Evolutionary conservation across 2,797 vertebrate genomes (phyloP), one percentile per base, ranked within the genome.

Genomic region (Cossypha polioptera): DNA sequence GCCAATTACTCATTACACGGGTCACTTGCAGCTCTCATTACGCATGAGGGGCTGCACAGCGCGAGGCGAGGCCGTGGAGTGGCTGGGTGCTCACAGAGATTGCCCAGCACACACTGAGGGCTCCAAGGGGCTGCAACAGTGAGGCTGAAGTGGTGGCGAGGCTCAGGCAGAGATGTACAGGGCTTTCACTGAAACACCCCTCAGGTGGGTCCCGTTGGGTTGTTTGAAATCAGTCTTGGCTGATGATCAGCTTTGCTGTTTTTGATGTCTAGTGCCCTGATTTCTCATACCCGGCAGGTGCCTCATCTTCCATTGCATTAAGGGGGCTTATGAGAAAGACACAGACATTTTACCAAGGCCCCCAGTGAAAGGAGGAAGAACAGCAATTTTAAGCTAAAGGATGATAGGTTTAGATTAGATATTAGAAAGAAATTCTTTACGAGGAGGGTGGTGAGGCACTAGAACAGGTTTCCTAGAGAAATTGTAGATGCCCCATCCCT

Each of bases 51-150:
- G 19, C 7, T 25, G 33, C 36, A 36, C 36, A 11, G 54, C 2
- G 0, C 7, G 0, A 21, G 57, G 55, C 0, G 0, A 43, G n/a
- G 35, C 42, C 3, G 0, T 2, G 38, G 17, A 38, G 61, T 0
- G 0, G 17, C 25, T 8, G 66, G n/a, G 5, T 4, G 26, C 69
- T 40, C 81, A 6, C 10, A 2, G 77, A 8, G 8, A 43, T 3
- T 1, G 3, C 12, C 45, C 0, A 0, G 36, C 47, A 38, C 36
- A 5, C 0, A 0, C 6, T 5, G 17, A 9, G 55, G 7, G 35
- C 38, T 77, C 75, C 61, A 7, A 19, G 9, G 16, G 19, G 50
- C 43, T 19, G 15, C 68, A 51, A 4, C 7, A 17, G 50, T 11
- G 3, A 47, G 55, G 62, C 18, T 5, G 5, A 31, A 31, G 22